phyloP scores from a whole-genome alignment of 2,113 vertebrate species.

The Marcusenius ussheri region DNA sequence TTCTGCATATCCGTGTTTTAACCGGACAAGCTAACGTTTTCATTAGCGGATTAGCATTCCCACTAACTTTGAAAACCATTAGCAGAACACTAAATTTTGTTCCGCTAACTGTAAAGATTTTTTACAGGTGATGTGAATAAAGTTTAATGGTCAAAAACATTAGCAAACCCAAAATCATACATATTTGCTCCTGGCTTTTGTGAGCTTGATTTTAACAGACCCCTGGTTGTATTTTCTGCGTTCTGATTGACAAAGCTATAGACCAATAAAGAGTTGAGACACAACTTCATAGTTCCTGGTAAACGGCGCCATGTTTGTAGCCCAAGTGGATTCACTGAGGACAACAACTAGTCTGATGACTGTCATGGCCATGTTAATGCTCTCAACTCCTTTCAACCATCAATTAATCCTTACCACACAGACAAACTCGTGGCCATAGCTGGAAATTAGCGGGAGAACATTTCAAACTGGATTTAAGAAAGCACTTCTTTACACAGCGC shows the following conservation, averaged over 20 bases:
- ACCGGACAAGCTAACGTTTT: slow-evolving; percentile 6
- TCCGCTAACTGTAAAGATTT: background rate
- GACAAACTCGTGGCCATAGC: too few relatives aligned
- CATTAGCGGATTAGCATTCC: background rate
- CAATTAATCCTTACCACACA: background rate
- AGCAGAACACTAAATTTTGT: background rate
- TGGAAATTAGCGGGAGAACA: too few relatives aligned
- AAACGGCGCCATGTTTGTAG: background rate
- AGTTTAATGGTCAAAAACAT: background rate
- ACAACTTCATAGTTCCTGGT: background rate
- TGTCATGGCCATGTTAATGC: background rate
- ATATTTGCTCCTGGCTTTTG: background rate
- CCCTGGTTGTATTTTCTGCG: background rate
- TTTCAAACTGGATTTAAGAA: too few relatives aligned
- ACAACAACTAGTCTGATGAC: background rate
- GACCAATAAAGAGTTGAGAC: background rate
- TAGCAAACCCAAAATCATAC: background rate
- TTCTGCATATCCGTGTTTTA: slow-evolving; percentile 31
- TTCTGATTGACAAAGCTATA: background rate
- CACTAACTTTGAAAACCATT: background rate
- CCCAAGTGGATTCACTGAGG: background rate
- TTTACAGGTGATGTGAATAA: background rate
- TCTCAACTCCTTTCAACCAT: background rate
- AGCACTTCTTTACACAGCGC: too few relatives aligned
- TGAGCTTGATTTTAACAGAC: background rate